These are phyloP conservation scores for Stylophora pistillata DNA, from an alignment of 64 coral and sea anemone genomes.

Conservation along the genomic window DNA sequence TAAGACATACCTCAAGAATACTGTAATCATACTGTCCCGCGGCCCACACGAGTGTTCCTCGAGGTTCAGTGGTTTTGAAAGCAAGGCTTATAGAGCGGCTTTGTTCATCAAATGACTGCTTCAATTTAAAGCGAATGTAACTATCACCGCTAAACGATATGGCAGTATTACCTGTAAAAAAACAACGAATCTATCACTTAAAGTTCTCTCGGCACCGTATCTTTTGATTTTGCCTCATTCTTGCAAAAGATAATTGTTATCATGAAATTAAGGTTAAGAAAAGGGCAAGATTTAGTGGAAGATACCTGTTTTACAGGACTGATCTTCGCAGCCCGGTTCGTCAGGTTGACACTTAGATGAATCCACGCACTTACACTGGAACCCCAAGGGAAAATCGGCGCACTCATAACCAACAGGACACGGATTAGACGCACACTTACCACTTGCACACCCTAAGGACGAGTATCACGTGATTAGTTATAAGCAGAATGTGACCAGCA, in stretches of 20 bases:
- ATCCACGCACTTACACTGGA: slow-evolving; percentile 81
- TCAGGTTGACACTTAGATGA: slow-evolving; percentile 70
- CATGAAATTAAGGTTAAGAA: neutral
- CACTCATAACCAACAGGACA: slow-evolving; percentile 85
- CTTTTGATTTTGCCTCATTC: neutral
- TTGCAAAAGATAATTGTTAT: too few relatives aligned
- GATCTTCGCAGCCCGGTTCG: slow-evolving; percentile 66
- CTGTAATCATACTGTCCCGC: slow-evolving; percentile 92
- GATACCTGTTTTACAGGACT: slow-evolving; percentile 82
- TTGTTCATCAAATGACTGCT: slow-evolving; percentile 78
- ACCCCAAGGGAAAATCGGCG: slow-evolving; percentile 71
- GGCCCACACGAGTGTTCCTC: slow-evolving; percentile 91
- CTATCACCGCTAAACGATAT: slow-evolving; percentile 67
- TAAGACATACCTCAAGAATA: slow-evolving; percentile 83
- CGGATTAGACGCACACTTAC: slow-evolving; percentile 75
- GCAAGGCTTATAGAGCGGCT: slow-evolving; percentile 85
- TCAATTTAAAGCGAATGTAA: slow-evolving; percentile 77
- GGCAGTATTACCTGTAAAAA: slow-evolving; percentile 59
- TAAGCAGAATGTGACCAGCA: neutral
- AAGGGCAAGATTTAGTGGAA: neutral
- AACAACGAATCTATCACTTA: neutral
- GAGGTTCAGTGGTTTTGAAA: slow-evolving; percentile 66
- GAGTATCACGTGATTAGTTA: neutral
- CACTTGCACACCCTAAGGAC: slow-evolving; percentile 36
- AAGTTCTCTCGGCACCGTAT: neutral